phyloP scores from a whole-genome alignment of 2,113 vertebrate genomes.

The Apodemus sylvaticus region DNA sequence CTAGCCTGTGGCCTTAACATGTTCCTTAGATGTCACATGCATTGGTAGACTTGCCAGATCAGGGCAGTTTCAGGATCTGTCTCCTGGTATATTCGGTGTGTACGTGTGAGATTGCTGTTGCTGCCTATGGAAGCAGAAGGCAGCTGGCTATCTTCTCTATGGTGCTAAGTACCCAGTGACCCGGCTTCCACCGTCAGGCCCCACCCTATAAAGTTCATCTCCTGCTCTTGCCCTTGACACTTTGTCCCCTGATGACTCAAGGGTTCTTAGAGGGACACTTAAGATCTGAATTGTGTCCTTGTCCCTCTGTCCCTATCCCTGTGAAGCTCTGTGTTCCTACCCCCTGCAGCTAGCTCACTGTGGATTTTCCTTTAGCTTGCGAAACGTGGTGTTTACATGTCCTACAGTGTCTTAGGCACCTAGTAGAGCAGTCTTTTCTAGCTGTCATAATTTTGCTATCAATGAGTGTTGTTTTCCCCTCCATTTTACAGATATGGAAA shows the following conservation, averaged over 20 bases:
- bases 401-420: neutral
- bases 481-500: neutral
- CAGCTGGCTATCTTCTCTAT: too few species aligned
- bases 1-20: neutral
- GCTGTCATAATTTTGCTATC: neutral
- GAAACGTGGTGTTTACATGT: neutral
- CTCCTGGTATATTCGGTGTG: neutral
- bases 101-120: neutral
- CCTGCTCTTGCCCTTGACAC: neutral
- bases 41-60: neutral
- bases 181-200: neutral
- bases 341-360: neutral
- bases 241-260: neutral
- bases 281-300: neutral
- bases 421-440: neutral
- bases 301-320: too few species aligned
- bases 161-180: fast-evolving
- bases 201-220: neutral
- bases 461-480: neutral
- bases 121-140: neutral
- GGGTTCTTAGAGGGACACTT: neutral
- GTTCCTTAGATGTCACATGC: neutral
- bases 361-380: neutral
- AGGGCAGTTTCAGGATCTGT: neutral
- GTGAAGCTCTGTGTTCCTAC: neutral